These are phyloP conservation scores for Aptenodytes patagonicus DNA, from an alignment of 2,113 vertebrate genomes.

Conservation along the genomic window DNA sequence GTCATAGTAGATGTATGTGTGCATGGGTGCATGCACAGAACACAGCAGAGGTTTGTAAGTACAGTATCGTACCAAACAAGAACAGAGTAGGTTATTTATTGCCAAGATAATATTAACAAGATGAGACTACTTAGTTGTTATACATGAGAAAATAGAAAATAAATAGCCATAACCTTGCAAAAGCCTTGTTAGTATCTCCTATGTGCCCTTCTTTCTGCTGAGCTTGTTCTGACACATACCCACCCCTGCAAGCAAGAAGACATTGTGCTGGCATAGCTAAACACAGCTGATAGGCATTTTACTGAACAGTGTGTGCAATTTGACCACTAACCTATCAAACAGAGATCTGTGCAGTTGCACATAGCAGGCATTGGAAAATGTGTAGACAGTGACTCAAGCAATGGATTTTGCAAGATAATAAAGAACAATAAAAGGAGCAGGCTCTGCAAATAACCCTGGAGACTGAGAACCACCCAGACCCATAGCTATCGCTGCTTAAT, in stretches of 20 bases:
- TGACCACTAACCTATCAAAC: background rate
- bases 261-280: background rate
- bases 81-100: background rate
- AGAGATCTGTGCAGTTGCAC: background rate
- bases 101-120: background rate
- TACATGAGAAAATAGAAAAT: background rate
- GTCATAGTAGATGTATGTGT: rapidly evolving
- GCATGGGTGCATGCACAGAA: background rate
- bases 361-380: background rate
- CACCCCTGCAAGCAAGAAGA: background rate
- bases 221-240: background rate
- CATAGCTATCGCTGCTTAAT: background rate
- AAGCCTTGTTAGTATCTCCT: background rate
- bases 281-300: rapidly evolving
- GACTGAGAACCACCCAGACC: background rate
- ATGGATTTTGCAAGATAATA: background rate
- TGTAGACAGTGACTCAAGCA: background rate
- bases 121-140: background rate
- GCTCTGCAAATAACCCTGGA: background rate
- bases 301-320: background rate
- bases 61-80: background rate
- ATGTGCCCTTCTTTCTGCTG: background rate
- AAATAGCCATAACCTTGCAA: background rate
- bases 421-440: background rate
- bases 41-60: background rate